Conservation (phyloP, 2,888 invertebrate genomes). For the Physocephala rufipes region DNA sequence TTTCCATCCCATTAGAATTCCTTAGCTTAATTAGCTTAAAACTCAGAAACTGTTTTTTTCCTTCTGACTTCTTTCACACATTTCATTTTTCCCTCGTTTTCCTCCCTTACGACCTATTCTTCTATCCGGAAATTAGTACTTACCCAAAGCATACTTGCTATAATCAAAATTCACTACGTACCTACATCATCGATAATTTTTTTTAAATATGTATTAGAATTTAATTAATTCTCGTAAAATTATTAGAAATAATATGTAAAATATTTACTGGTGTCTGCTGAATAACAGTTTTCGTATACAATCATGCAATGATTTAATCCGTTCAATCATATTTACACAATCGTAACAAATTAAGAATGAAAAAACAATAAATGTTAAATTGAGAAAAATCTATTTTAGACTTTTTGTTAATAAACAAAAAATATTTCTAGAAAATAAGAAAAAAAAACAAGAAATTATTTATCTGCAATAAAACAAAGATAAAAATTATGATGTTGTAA, state of each 20-base stretch:
- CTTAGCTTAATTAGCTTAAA: too few relatives aligned
- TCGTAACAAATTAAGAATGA: slow-evolving; percentile 8
- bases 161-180: slow-evolving; percentile 31
- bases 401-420: slow-evolving; percentile 22
- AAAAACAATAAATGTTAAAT: not conserved
- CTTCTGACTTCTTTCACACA: too few relatives aligned
- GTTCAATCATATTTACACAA: slow-evolving; percentile 27
- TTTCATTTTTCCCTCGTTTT: slow-evolving; percentile 9
- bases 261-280: not conserved
- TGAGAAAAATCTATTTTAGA: slow-evolving; percentile 25
- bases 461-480: slow-evolving; percentile 33
- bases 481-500: slow-evolving; percentile 21
- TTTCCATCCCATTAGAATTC: too few relatives aligned
- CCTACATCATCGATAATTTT: slow-evolving; percentile 20
- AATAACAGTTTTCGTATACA: not conserved
- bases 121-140: not conserved
- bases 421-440: slow-evolving; percentile 25
- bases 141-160: not conserved
- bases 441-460: slow-evolving; percentile 25
- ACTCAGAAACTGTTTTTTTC: too few relatives aligned
- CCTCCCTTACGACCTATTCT: not conserved
- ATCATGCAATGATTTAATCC: not conserved
- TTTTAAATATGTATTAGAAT: not conserved
- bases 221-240: too few relatives aligned
- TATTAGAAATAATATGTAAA: slow-evolving; percentile 5